Conservation (phyloP, 2,113 vertebrate genomes). For the Herpailurus yagouaroundi region DNA sequence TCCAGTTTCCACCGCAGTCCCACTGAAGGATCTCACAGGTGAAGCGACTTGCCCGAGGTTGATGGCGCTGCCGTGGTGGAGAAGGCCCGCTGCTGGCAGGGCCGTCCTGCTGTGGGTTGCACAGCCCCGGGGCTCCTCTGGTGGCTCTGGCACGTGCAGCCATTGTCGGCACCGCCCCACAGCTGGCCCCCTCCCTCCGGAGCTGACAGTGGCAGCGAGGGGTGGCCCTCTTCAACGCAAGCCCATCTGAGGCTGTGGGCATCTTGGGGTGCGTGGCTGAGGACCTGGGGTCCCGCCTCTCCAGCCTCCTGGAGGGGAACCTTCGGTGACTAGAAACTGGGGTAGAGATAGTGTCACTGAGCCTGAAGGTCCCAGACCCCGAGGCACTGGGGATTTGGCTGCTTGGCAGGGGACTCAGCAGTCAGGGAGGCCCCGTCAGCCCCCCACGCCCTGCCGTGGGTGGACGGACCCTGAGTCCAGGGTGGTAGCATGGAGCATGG, state of each 20-base stretch:
- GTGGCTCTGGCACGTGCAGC: too few relatives aligned
- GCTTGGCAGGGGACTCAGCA: neutral
- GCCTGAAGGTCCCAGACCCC: neutral
- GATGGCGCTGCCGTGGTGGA: neutral
- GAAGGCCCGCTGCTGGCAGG: neutral
- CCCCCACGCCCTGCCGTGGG: neutral
- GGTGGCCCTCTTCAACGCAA: neutral
- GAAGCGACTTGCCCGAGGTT: neutral
- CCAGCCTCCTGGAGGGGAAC: neutral
- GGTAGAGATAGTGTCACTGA: neutral
- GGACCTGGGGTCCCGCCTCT: neutral
- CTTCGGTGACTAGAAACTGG: neutral
- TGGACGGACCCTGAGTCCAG: neutral
- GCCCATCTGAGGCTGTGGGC: neutral
- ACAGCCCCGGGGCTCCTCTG: too few relatives aligned
- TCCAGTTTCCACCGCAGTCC: neutral
- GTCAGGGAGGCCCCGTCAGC: neutral
- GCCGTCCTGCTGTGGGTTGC: neutral
- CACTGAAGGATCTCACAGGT: neutral
- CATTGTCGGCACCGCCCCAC: fast-evolving
- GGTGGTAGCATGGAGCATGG: too few relatives aligned
- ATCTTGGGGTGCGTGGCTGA: neutral
- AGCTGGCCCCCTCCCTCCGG: neutral
- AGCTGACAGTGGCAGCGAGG: neutral
- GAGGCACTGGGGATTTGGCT: neutral